Evolutionary conservation across 2,113 vertebrate species (phyloP).

Genomic region (Campylorhamphus procurvoides): DNA sequence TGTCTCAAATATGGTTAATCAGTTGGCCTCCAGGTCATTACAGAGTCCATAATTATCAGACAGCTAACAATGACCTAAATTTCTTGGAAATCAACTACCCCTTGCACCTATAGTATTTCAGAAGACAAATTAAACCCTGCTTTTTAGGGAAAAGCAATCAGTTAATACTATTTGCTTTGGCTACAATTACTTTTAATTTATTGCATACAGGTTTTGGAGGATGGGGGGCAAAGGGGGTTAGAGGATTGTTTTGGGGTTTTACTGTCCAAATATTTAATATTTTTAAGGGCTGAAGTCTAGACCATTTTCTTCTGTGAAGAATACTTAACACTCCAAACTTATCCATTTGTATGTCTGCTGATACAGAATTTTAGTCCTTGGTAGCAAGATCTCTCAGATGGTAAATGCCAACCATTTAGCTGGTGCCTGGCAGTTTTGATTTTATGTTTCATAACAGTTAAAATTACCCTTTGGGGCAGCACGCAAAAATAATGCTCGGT

Average conservation of each 20-base stretch:
- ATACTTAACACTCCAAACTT: neutral
- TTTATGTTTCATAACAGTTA: neutral
- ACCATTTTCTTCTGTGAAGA: neutral
- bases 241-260: neutral
- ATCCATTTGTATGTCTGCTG: neutral
- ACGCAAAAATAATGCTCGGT: neutral
- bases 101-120: neutral
- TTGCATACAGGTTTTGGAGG: neutral
- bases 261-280: neutral
- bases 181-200: neutral
- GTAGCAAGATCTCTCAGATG: neutral
- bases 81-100: neutral
- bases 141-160: neutral
- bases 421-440: neutral
- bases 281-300: neutral
- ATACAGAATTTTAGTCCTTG: neutral
- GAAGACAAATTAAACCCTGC: neutral
- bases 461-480: neutral
- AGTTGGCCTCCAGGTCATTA: neutral
- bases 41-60: neutral
- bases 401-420: neutral
- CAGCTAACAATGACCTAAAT: neutral
- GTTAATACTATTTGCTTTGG: neutral
- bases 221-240: fast-evolving
- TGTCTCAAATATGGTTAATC: neutral